Percentiles rank a stretch among this genome's conserved stretches.
Conservation (phyloP, 2,113 vertebrate genomes). For the Triplophysa rosa region DNA sequence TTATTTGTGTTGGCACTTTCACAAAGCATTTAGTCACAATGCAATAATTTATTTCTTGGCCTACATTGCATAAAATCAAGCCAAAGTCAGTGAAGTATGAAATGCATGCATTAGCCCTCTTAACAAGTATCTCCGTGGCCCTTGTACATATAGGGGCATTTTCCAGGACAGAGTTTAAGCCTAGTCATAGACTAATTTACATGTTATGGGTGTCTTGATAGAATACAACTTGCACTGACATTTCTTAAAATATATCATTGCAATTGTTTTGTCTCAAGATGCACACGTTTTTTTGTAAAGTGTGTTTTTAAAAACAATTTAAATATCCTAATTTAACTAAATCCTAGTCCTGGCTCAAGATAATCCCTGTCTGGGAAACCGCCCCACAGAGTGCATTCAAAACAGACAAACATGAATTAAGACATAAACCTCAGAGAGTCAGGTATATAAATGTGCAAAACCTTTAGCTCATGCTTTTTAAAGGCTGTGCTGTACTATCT, state of each 20-base stretch:
- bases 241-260: no score
- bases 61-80: background rate
- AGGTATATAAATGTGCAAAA: conserved; percentile 16
- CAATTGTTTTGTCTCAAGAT: no score
- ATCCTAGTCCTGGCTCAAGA: no score
- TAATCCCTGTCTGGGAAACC: no score
- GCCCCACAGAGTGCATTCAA: background rate
- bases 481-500: conserved; percentile 17
- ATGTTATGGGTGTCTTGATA: no score
- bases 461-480: conserved; percentile 29
- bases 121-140: background rate
- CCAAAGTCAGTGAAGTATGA: conserved; percentile 12
- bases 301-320: no score
- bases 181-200: no score
- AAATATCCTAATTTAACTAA: no score
- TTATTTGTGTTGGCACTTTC: conserved; percentile 40
- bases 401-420: conserved; percentile 12
- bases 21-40: conserved; percentile 41
- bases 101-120: conserved; percentile 40
- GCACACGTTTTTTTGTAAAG: no score
- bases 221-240: no score
- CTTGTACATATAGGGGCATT: background rate
- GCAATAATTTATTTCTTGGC: conserved; percentile 22
- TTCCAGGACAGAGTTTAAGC: no score
- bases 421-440: conserved; percentile 7